Evolutionary conservation across 2,113 vertebrate species (phyloP).

Genomic region (Poecilia latipinna): DNA sequence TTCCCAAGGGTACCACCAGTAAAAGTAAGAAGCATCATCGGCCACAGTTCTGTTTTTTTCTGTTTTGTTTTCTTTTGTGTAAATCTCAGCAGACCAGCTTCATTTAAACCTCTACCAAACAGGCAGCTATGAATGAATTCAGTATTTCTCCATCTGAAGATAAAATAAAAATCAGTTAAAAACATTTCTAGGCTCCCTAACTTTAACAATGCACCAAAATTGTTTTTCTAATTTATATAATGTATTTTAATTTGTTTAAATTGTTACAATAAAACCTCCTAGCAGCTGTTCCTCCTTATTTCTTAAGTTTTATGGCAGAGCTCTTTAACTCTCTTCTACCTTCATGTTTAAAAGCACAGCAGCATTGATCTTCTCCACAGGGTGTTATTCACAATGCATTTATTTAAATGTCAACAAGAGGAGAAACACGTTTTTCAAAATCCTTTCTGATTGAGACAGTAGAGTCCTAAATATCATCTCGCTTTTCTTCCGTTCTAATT

Average conservation of each 20-base stretch:
- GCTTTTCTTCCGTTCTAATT: not conserved
- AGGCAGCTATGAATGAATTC: not conserved
- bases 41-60: too few species aligned
- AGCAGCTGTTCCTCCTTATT: not conserved
- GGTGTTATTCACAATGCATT: not conserved
- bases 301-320: not conserved
- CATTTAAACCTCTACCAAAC: not conserved
- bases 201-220: not conserved
- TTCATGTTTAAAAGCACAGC: not conserved
- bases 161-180: not conserved
- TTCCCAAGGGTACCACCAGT: too few species aligned
- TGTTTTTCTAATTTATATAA: not conserved
- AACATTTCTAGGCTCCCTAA: not conserved
- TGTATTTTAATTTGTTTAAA: not conserved
- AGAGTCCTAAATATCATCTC: not conserved
- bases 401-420: slow-evolving; percentile 1
- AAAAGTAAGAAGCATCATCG: too few species aligned
- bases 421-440: slow-evolving; percentile 1
- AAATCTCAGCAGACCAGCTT: not conserved
- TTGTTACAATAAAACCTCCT: not conserved
- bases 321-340: not conserved
- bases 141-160: not conserved
- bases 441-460: not conserved
- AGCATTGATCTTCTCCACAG: not conserved
- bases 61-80: not conserved